Evolutionary conservation across 2,113 vertebrate species (phyloP).

Genomic region (Bujurquina vittata): DNA sequence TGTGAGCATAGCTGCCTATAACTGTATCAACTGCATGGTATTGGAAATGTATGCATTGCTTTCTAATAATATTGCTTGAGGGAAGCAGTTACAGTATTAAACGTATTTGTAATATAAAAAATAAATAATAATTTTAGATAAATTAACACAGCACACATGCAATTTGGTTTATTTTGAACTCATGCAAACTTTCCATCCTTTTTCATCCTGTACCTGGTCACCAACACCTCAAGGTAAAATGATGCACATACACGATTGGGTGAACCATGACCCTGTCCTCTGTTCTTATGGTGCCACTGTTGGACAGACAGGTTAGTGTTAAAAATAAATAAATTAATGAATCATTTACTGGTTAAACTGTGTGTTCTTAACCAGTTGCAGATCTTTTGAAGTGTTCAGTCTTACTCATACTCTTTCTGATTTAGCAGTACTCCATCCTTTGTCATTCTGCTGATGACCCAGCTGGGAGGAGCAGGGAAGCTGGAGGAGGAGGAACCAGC

Average conservation of each 20-base stretch:
- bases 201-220: neutral
- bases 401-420: neutral
- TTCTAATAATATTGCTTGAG: too few species aligned
- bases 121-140: neutral
- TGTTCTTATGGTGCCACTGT: neutral
- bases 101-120: neutral
- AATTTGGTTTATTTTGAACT: neutral
- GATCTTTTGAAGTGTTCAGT: neutral
- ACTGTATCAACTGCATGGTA: rapidly evolving
- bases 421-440: neutral
- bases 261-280: neutral
- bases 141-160: too few species aligned
- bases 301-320: neutral
- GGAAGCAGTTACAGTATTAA: neutral
- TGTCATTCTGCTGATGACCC: neutral
- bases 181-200: neutral
- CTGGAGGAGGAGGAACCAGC: neutral
- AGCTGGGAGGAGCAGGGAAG: neutral
- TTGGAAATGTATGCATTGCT: neutral
- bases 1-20: neutral
- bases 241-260: neutral
- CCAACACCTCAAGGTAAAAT: neutral
- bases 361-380: neutral
- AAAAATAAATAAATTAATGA: neutral
- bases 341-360: neutral